Evolutionary conservation across 1,140 invertebrate genomes (phyloP).

Genomic region (Saxidomus purpurata): DNA sequence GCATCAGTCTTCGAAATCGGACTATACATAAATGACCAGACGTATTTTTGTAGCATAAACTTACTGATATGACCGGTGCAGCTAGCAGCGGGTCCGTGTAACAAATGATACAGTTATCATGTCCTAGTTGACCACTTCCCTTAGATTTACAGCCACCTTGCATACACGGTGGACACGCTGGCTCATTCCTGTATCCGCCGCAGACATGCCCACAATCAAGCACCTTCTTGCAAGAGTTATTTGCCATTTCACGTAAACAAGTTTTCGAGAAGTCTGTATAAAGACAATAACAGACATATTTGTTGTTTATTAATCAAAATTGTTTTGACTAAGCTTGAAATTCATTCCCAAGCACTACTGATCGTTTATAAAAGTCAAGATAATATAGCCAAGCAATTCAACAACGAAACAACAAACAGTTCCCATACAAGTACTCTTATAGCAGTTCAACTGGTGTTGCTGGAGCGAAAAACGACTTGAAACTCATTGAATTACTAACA

Average conservation of each 20-base stretch:
- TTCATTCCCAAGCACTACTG: too few species aligned
- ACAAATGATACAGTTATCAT: constrained; percentile 57
- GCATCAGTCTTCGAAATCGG: too few species aligned
- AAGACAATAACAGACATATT: too few species aligned
- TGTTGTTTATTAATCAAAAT: background rate
- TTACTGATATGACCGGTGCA: constrained; percentile 46
- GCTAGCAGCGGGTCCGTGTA: constrained; percentile 34
- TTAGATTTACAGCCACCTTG: background rate
- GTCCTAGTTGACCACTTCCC: background rate
- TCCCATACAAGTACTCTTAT: too few species aligned
- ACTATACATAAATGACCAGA: too few species aligned
- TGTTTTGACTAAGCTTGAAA: background rate
- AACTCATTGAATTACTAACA: too few species aligned
- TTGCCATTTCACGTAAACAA: background rate
- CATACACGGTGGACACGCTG: constrained; percentile 46
- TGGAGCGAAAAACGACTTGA: too few species aligned
- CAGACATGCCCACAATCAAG: constrained; percentile 54
- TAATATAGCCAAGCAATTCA: too few species aligned
- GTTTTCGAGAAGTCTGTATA: background rate
- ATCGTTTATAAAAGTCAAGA: too few species aligned
- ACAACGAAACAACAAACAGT: too few species aligned
- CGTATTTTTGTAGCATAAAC: too few species aligned
- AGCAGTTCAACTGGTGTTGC: too few species aligned
- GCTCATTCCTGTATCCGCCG: constrained; percentile 43
- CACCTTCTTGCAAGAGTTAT: constrained; percentile 29